phyloP scores from a whole-genome alignment of 2,113 vertebrate species.

The Oceanites oceanicus region DNA sequence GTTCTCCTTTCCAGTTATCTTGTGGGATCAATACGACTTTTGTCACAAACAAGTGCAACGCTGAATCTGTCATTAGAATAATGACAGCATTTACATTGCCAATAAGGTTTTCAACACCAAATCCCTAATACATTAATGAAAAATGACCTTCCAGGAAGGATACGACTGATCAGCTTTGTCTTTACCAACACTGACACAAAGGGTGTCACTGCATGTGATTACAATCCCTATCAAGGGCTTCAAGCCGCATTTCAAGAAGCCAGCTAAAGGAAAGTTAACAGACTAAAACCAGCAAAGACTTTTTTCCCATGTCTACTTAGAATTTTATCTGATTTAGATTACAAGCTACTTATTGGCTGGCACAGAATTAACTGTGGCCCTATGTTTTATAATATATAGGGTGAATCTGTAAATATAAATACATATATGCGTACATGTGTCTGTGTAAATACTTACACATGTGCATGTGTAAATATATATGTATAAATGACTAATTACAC shows the following conservation, averaged over 20 bases:
- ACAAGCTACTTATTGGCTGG: neutral
- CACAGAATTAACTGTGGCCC: neutral
- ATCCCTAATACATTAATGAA: neutral
- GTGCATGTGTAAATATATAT: neutral
- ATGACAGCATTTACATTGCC: neutral
- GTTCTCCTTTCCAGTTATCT: neutral
- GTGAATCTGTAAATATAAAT: neutral
- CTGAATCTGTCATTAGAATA: neutral
- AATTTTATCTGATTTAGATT: neutral
- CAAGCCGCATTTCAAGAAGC: constrained; percentile 26
- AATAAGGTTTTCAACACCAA: neutral
- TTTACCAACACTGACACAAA: neutral
- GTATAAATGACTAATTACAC: neutral
- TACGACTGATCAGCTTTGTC: constrained; percentile 34
- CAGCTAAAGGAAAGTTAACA: neutral
- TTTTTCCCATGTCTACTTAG: neutral
- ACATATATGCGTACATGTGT: neutral
- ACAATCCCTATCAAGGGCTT: constrained; percentile 16
- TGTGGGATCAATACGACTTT: neutral
- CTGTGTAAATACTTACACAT: neutral
- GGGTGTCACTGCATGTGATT: neutral
- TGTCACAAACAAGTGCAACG: neutral
- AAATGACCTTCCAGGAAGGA: constrained; percentile 27
- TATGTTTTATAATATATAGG: neutral
- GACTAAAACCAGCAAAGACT: neutral